These are phyloP conservation scores for Cyphomyrus plagiostoma DNA, from an alignment of 2,113 vertebrate genomes.

Conservation along the genomic window DNA sequence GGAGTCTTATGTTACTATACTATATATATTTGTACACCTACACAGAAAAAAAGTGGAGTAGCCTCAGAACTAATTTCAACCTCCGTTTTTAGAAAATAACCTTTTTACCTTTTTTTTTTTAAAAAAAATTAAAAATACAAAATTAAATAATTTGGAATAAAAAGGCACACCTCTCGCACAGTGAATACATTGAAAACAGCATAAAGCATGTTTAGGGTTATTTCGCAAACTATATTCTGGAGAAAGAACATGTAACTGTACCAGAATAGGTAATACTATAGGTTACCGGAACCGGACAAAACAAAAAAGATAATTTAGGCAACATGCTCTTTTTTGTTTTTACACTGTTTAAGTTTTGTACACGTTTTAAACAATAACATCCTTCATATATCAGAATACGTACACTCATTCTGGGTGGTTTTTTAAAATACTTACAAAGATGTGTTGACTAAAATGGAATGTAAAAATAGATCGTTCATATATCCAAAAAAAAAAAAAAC, in stretches of 20 bases:
- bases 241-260: slow-evolving; percentile 20
- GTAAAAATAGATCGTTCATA: slow-evolving; percentile 64
- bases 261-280: slow-evolving; percentile 23
- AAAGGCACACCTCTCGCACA: slow-evolving; percentile 98
- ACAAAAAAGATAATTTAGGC: slow-evolving; percentile 57
- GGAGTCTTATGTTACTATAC: slow-evolving; percentile 1
- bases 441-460: slow-evolving; percentile 60
- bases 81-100: slow-evolving; percentile 61
- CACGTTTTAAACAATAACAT: slow-evolving; percentile 58
- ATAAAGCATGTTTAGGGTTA: slow-evolving; percentile 64
- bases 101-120: slow-evolving; percentile 43
- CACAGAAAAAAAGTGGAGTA: slow-evolving; percentile 30
- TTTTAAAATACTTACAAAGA: slow-evolving; percentile 25
- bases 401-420: slow-evolving; percentile 49
- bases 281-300: slow-evolving; percentile 24
- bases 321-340: slow-evolving; percentile 51
- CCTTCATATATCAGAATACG: slow-evolving; percentile 61
- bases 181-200: slow-evolving; percentile 74
- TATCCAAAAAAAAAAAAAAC: slow-evolving; percentile 40
- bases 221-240: slow-evolving; percentile 14
- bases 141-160: slow-evolving; percentile 71
- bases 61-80: slow-evolving; percentile 37
- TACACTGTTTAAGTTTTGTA: slow-evolving; percentile 50
- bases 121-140: slow-evolving; percentile 66
- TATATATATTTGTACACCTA: slow-evolving; percentile 8